A percentile compares a stretch with the other conserved stretches of the same genome.
Conservation (phyloP, 2,113 vertebrate genomes). For the Reinhardtius hippoglossoides region DNA sequence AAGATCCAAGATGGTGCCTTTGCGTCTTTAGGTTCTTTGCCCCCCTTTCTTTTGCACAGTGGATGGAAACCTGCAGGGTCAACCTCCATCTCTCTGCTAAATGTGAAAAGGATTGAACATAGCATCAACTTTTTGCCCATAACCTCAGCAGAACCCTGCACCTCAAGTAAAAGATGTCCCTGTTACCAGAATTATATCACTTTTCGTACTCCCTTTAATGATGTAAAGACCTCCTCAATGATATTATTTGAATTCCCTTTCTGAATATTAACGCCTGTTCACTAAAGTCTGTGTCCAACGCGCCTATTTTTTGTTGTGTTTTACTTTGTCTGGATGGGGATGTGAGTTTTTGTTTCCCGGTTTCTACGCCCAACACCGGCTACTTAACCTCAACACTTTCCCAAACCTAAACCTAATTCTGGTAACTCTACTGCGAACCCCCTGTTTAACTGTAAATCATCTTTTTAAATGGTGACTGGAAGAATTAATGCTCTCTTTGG, state of each 20-base stretch:
- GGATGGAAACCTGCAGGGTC: neutral
- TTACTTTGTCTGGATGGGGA: neutral
- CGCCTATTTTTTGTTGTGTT: neutral
- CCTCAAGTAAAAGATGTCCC: neutral
- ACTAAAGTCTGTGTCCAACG: neutral
- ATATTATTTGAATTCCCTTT: neutral
- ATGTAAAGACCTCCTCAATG: neutral
- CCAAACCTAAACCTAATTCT: constrained; percentile 4
- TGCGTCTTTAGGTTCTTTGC: neutral
- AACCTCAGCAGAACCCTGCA: neutral
- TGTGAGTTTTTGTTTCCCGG: constrained; percentile 1
- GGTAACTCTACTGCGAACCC: constrained; percentile 6
- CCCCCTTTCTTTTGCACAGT: neutral
- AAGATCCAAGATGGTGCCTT: neutral
- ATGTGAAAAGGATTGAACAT: neutral
- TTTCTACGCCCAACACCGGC: neutral
- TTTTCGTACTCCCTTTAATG: neutral
- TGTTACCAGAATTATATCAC: neutral
- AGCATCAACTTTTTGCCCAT: neutral
- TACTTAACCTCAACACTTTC: neutral
- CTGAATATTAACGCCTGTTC: neutral
- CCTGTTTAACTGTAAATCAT: constrained; percentile 19
- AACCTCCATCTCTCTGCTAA: neutral
- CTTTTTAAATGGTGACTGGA: constrained; percentile 14
- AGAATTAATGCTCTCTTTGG: constrained; percentile 2